These are phyloP conservation scores for Oceanites oceanicus DNA, from an alignment of 2,113 vertebrate genomes.

Conservation along the genomic window DNA sequence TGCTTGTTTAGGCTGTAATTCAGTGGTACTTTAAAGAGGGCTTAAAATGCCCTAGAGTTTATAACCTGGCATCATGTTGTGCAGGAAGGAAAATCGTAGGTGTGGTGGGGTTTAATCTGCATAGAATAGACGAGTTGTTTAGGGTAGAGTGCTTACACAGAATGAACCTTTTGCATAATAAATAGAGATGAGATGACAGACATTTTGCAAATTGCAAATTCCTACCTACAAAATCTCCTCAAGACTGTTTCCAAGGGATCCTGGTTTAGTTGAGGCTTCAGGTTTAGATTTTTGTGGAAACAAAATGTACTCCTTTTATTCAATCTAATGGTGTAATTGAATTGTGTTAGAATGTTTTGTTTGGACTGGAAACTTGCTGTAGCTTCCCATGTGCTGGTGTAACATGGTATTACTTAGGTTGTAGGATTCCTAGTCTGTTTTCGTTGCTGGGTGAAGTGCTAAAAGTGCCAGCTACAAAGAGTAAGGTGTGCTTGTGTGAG, in stretches of 20 bases:
- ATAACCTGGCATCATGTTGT: not conserved
- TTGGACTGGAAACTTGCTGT: not conserved
- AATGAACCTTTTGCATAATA: not conserved
- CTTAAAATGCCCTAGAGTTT: not conserved
- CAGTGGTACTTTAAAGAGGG: not conserved
- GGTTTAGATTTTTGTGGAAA: not conserved
- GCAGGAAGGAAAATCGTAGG: not conserved
- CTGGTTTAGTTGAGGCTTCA: not conserved
- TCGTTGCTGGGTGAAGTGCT: not conserved
- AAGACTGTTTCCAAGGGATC: not conserved
- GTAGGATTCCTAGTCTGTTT: not conserved
- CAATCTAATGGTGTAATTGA: not conserved
- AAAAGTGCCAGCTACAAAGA: not conserved
- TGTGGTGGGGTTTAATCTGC: not conserved
- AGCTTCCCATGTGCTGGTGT: not conserved
- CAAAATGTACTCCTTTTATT: not conserved
- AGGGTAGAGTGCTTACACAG: not conserved
- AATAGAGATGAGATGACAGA: not conserved
- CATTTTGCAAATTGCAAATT: not conserved
- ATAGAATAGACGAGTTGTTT: fast-evolving
- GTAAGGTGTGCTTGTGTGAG: not conserved
- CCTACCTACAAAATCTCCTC: not conserved
- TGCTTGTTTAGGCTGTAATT: not conserved
- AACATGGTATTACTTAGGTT: not conserved
- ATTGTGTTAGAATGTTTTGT: not conserved